Percentiles rank a stretch among this genome's conserved stretches.
Conservation (phyloP, 2,888 invertebrate genomes). For the Acronicta alni region DNA sequence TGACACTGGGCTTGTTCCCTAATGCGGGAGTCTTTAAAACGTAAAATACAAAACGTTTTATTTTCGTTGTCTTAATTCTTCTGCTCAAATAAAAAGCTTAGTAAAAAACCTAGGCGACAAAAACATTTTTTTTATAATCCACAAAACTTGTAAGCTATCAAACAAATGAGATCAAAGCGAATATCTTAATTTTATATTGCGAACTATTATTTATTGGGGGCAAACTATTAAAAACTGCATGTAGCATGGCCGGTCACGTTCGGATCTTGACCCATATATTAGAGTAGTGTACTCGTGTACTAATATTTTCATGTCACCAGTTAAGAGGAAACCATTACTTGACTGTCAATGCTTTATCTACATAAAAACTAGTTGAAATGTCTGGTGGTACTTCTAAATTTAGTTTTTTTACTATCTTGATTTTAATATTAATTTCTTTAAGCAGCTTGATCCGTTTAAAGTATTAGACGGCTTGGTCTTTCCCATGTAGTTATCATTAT, state of each 20-base stretch:
- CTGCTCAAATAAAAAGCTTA: neutral
- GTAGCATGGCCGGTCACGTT: slow-evolving; percentile 25
- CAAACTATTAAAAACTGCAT: slow-evolving; percentile 53
- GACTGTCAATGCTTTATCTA: slow-evolving; percentile 38
- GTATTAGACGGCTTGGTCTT: too few relatives aligned
- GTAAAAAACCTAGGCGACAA: slow-evolving; percentile 5
- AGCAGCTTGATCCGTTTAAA: too few relatives aligned
- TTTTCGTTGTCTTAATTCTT: neutral
- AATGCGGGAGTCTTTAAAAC: too few relatives aligned
- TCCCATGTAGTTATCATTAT: too few relatives aligned
- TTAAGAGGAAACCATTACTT: slow-evolving; percentile 56
- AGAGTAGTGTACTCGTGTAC: slow-evolving; percentile 64
- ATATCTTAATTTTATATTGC: slow-evolving; percentile 29
- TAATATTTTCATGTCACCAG: slow-evolving; percentile 62
- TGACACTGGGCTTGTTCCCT: too few relatives aligned
- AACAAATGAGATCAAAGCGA: slow-evolving; percentile 50
- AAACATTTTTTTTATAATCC: slow-evolving; percentile 15
- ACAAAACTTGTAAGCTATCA: slow-evolving; percentile 36
- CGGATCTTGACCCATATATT: slow-evolving; percentile 67
- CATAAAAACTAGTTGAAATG: slow-evolving; percentile 1
- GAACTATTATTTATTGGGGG: slow-evolving; percentile 33
- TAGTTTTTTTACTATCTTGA: neutral
- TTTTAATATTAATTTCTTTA: too few relatives aligned
- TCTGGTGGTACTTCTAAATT: slow-evolving; percentile 3
- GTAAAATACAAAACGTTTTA: too few relatives aligned